Evolutionary conservation across 2,888 invertebrate species (phyloP).

Genomic region (Linnaemya tessellans): DNA sequence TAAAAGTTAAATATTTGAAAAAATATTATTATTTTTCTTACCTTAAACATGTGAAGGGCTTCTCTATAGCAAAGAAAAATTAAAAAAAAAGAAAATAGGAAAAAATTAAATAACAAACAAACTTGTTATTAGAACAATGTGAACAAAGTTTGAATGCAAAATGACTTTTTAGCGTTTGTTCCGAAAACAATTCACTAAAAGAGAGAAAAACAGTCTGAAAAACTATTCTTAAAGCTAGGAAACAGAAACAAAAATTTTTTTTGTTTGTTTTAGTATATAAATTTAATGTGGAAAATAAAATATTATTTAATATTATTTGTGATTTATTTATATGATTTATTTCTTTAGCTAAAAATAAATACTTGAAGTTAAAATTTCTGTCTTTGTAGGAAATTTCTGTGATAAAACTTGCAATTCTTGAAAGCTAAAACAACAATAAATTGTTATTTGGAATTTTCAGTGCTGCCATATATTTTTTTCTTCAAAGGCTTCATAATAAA

Average conservation of each 20-base stretch:
- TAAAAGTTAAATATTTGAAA: conserved; percentile 60
- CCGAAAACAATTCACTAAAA: conserved; percentile 11
- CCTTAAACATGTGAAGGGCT: conserved; percentile 62
- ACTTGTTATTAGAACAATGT: conserved; percentile 59
- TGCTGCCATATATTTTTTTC: too few species aligned
- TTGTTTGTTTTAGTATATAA: background rate
- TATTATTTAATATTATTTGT: too few species aligned
- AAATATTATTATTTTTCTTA: conserved; percentile 16
- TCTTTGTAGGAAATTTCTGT: too few species aligned
- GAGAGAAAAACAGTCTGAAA: background rate
- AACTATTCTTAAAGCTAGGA: conserved; percentile 24
- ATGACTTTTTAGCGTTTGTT: conserved; percentile 9
- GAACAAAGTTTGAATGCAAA: conserved; percentile 55
- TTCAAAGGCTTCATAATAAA: too few species aligned
- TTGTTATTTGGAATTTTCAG: too few species aligned
- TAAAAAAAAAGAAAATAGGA: conserved; percentile 18
- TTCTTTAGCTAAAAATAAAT: too few species aligned
- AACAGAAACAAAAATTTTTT: background rate
- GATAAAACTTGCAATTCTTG: too few species aligned
- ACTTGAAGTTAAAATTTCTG: too few species aligned
- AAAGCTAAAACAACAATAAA: too few species aligned
- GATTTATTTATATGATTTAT: too few species aligned
- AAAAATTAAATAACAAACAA: conserved; percentile 54
- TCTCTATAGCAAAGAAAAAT: conserved; percentile 34
- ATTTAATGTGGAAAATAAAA: background rate